phyloP scores from a whole-genome alignment of 2,888 invertebrate genomes.

The Acanthococcus lagerstroemiae region DNA sequence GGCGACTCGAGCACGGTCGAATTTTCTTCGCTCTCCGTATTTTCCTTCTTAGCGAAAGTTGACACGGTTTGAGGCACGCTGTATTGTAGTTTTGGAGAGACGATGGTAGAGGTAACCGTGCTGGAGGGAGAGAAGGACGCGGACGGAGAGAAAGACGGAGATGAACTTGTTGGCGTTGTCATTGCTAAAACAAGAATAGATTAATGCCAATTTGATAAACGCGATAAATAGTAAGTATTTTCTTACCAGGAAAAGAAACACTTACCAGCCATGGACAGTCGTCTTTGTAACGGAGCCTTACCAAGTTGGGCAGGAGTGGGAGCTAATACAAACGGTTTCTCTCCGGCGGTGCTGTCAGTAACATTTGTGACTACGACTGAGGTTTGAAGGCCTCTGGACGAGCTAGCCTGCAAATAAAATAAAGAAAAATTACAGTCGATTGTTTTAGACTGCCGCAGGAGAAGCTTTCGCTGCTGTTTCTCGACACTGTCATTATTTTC shows the following conservation, averaged over 20 bases:
- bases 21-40: slow-evolving; percentile 31
- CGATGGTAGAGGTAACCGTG: slow-evolving; percentile 13
- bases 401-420: background rate
- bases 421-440: too few species aligned
- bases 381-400: slow-evolving; percentile 11
- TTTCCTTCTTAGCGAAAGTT: slow-evolving; percentile 1
- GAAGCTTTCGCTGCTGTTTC: too few species aligned
- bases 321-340: slow-evolving; percentile 59
- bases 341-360: slow-evolving; percentile 34
- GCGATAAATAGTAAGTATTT: background rate
- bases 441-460: too few species aligned
- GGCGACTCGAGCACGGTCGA: slow-evolving; percentile 36
- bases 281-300: slow-evolving; percentile 74
- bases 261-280: slow-evolving; percentile 68
- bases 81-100: slow-evolving; percentile 7
- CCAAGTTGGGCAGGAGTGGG: slow-evolving; percentile 92
- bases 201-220: background rate
- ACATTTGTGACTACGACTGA: slow-evolving; percentile 16
- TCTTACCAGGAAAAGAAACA: too few species aligned
- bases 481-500: too few species aligned
- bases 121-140: background rate
- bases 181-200: background rate
- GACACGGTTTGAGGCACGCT: background rate
- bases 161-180: slow-evolving; percentile 6
- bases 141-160: background rate